phyloP scores from a whole-genome alignment of 2,888 invertebrate genomes.

The Halocaridina rubra region DNA sequence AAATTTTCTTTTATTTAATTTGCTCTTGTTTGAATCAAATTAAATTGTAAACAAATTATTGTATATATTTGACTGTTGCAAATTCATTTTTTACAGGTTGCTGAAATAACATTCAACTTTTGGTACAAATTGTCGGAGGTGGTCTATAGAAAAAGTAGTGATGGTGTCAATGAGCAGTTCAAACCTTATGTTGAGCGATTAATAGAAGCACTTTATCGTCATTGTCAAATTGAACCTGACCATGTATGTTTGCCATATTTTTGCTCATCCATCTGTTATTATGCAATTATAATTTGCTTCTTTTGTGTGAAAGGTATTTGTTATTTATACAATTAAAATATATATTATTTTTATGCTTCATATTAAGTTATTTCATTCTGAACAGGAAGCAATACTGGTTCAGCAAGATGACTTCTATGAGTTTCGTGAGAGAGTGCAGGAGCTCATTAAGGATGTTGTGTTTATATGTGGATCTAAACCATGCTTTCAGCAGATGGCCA shows the following conservation, averaged over 20 bases:
- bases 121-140: conserved; percentile 97
- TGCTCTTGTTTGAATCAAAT: too few relatives aligned
- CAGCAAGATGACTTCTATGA: conserved; percentile 87
- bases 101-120: conserved; percentile 91
- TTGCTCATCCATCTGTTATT: not conserved
- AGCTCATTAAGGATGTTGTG: conserved; percentile 94
- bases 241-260: conserved; percentile 78
- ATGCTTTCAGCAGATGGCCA: conserved; percentile 91
- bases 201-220: conserved; percentile 88
- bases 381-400: conserved; percentile 80
- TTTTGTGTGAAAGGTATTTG: not conserved
- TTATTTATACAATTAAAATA: not conserved
- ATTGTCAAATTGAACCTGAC: conserved; percentile 96
- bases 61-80: too few relatives aligned
- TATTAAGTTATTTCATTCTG: not conserved
- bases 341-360: not conserved
- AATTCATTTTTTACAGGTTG: conserved; percentile 71
- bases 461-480: conserved; percentile 94
- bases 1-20: too few relatives aligned
- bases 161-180: conserved; percentile 83
- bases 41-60: too few relatives aligned
- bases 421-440: conserved; percentile 87
- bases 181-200: conserved; percentile 91
- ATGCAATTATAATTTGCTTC: not conserved
- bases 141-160: conserved; percentile 87